Evolutionary conservation across 2,113 vertebrate species (phyloP), one percentile per base, ranked within the genome.

Genomic region (Gobiocypris rarus): DNA sequence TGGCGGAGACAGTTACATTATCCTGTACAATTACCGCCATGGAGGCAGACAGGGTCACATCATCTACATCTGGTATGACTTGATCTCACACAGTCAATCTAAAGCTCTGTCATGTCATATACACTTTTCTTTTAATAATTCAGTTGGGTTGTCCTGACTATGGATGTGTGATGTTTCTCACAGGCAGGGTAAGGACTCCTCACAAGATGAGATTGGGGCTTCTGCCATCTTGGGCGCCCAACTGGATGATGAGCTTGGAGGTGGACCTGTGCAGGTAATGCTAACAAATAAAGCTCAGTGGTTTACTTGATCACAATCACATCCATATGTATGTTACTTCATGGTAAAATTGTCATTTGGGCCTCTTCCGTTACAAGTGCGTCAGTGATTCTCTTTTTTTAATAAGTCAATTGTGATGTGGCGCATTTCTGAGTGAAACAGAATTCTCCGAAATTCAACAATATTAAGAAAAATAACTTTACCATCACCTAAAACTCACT

Each of bases 1-100:
- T 0, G 98, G 98, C 0, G 98, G 98, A 19, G 98, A 99, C 91
- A 97, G 98, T 89, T 99, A 99, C 87, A 98, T 99, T 88, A 96
- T 99, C 90, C 91, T 96, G 28, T 99, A 99, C 81, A 92, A 95
- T 87, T 99, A 99, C 88, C 92, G 79, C 5, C 96, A 97, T 0
- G 93, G 90, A 0, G 94, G 93, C 82, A 96, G 96, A 9, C 95
- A 92, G 74, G 98, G 98, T 69, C 96, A 99, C 90, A 97, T 99
- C 78, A 99, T 99, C 89, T 99, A 99, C 92, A 98, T 95, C 89
- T 99, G 98, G 98, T 99, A 92, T 95, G 96, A 65, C 9, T 70
- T 54, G 17, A 15, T 45, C 1, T 65, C 17, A n/a, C 19, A 19
- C 65, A 38, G 59, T 74, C 65, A 9, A 38, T 77, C 15, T 38